These are phyloP conservation scores for Lepus oiostolus DNA, from an alignment of 2,797 vertebrate genomes.

Conservation along the genomic window DNA sequence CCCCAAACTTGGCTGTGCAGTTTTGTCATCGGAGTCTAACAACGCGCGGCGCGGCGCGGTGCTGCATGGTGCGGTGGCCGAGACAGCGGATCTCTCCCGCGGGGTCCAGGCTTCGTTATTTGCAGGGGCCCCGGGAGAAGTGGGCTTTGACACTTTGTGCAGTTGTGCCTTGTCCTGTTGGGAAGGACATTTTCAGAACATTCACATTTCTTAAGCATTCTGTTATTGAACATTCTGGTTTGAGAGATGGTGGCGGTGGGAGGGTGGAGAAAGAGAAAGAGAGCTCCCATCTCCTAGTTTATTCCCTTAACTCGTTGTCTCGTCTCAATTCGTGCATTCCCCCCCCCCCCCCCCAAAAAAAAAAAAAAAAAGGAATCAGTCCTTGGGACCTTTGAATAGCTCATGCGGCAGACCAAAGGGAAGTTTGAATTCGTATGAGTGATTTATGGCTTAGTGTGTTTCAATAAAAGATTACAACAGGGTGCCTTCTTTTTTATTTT, in stretches of 20 bases:
- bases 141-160: neutral
- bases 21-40: neutral
- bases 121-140: neutral
- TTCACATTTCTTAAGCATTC: neutral
- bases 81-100: neutral
- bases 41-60: neutral
- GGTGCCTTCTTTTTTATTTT: neutral
- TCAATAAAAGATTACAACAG: constrained; percentile 35
- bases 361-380: neutral
- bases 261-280: no score
- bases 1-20: neutral
- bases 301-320: neutral
- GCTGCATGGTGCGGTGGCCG: neutral
- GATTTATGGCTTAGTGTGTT: constrained; percentile 36
- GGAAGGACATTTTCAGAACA: constrained; percentile 62
- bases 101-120: neutral
- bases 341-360: constrained; percentile 28
- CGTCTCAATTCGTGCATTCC: neutral
- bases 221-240: neutral
- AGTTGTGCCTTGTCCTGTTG: constrained; percentile 57
- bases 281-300: no score
- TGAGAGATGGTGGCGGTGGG: no score
- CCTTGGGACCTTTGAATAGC: constrained; percentile 7
- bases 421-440: constrained; percentile 49
- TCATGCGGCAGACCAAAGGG: constrained; percentile 8